Conservation (phyloP, 2,888 invertebrate species). For the Peribatodes rhomboidaria region DNA sequence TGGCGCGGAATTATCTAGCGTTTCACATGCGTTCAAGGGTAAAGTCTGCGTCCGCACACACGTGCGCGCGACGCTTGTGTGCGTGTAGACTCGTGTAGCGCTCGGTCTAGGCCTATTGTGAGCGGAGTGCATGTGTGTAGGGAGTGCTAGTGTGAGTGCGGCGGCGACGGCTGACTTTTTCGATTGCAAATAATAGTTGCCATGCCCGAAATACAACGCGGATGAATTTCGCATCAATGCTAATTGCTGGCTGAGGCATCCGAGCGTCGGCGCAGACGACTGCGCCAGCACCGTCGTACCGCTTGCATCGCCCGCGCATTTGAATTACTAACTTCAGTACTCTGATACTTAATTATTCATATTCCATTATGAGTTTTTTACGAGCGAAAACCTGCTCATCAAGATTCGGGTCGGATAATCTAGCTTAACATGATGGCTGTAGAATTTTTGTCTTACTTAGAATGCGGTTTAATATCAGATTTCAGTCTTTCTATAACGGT, state of each 20-base stretch:
- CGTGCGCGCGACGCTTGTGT: constrained; percentile 61
- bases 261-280: constrained; percentile 55
- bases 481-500: background rate
- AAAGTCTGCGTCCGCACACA: constrained; percentile 79
- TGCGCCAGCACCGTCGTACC: constrained; percentile 45
- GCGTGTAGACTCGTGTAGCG: constrained; percentile 60
- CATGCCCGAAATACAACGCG: constrained; percentile 83
- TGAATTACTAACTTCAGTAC: constrained; percentile 32
- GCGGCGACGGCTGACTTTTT: constrained; percentile 77
- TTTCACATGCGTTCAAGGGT: constrained; percentile 83
- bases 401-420: constrained; percentile 39
- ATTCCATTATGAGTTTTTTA: constrained; percentile 42
- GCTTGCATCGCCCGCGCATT: constrained; percentile 46
- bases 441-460: background rate
- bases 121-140: constrained; percentile 64
- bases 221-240: constrained; percentile 77
- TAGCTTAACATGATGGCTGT: constrained; percentile 43
- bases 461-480: background rate
- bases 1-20: constrained; percentile 75
- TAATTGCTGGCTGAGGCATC: constrained; percentile 66
- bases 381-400: constrained; percentile 41
- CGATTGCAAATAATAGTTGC: constrained; percentile 81
- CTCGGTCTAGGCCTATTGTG: constrained; percentile 75
- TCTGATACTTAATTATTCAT: constrained; percentile 34
- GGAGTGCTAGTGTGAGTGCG: constrained; percentile 66